Base-by-base conservation (phyloP, 2,888 invertebrate species). In the Margaritifera margaritifera region DNA sequence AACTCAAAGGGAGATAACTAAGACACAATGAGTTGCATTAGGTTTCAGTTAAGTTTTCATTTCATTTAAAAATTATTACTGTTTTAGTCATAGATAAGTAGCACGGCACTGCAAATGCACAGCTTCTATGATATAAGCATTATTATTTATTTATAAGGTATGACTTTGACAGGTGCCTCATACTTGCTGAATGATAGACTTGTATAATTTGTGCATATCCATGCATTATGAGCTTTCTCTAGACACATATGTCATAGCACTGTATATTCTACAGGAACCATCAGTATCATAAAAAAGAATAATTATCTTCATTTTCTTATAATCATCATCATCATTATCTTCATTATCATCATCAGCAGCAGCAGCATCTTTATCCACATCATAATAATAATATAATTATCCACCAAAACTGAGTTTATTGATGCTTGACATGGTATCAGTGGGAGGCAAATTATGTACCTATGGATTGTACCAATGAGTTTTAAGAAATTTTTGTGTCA, bases 291-390 rank as follows among this genome's bases (percentile, higher is more conserved):
- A n/a, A n/a, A 18, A 20, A 27, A 22, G 24, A 31, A 27, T 18
- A 24, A n/a, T 22, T 31, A 8, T 50, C 20, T 24, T 25, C 22
- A 20, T 27, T 19, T 1, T n/a, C 24, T 31, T 19, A 61, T 27
- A 50, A 25, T 61, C 65, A 59, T 66, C 25, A 59, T 66, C 66
- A 59, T 66, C 66, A 51, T 66, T 60, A 51, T 59, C 59, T 51
- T 66, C 60, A 50, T 52, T 51, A 60, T 60, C 59, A 66, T 61
- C 66, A 60, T 59, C 60, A 56, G 24, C 68, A 63, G 62, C 63
- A 1, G 51, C n/a, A 51, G 20, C n/a, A 62, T 57, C 15, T 59
- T 42, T 58, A 42, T 57, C 50, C 2, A 15, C 42, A 58, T 27
- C 57, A 57, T 20, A 61, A 61, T 18, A 42, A 20, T 18, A 22